Base-by-base conservation (phyloP, 2,113 vertebrate genomes). In the Leptodactylus fuscus region DNA sequence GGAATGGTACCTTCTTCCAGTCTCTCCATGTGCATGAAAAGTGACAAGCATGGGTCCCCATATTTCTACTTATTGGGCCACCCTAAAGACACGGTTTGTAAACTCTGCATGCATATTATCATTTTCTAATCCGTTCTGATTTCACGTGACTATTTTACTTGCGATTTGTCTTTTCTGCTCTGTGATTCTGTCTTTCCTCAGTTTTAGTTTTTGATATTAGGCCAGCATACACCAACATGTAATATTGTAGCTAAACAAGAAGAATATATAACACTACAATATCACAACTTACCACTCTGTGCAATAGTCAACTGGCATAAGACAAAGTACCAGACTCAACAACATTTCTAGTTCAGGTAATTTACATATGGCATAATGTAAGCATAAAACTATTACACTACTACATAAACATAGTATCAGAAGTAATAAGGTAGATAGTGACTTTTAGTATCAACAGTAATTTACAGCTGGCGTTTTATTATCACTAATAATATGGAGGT, bases 21-120 rank as follows among this genome's bases (percentile, higher is more conserved):
- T 95, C 96, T 98, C 96, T 99, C 97, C 97, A 98, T 99, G 97
- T 99, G 97, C 97, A 99, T 99, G 97, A 99, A 99, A 98, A 98
- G 96, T 99, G 98, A 99, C 97, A 99, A 97, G 96, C 97, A 99
- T 98, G 97, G 97, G 95, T 98, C 98, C 95, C 97, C 98, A 95
- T 99, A 98, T 98, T 99, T 99, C 97, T 97, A 98, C 97, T 97
- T 99, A 97, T 95, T 96, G 98, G 97, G 97, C 95, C 97, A 97
- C 95, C 96, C 97, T 97, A 98, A 99, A 97, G 98, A 99, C 96
- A 99, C 97, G 98, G 98, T 99, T 98, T 98, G 98, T 99, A 97
- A 97, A 94, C 91, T 93, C 92, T 94, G 92, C 96, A 97, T 96
- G 96, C 92, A 89, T 97, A 95, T 95, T 97, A 93, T 93, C 91